These are phyloP conservation scores for Melipona quadrifasciata DNA, from an alignment of 1,140 invertebrate species.

Conservation along the genomic window DNA sequence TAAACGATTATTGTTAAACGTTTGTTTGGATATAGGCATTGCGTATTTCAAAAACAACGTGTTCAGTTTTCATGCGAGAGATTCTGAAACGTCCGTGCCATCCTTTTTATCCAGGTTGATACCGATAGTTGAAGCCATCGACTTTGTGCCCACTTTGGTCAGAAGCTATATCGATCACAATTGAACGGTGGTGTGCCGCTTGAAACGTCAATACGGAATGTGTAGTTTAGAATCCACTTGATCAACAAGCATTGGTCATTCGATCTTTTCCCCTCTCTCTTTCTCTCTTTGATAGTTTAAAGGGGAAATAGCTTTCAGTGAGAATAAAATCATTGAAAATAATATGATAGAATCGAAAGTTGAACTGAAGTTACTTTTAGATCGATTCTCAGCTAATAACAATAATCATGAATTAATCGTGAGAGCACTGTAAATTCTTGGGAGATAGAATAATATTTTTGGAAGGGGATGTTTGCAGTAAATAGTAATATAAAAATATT, in stretches of 20 bases:
- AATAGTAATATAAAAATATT: no score
- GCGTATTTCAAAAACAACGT: not conserved
- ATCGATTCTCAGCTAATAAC: no score
- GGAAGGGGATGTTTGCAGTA: no score
- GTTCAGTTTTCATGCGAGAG: not conserved
- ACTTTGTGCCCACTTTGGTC: not conserved
- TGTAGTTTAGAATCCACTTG: not conserved
- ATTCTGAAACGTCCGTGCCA: not conserved
- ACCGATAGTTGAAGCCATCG: not conserved
- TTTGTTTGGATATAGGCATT: not conserved
- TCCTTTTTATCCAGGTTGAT: not conserved
- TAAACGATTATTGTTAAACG: not conserved
- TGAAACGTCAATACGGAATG: slow-evolving; percentile 1
- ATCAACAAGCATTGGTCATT: not conserved
- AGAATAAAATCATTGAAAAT: no score
- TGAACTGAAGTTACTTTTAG: no score
- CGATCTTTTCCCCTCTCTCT: not conserved
- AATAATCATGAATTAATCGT: no score
- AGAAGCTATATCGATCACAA: not conserved
- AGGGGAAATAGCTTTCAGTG: not conserved
- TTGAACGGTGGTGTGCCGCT: not conserved
- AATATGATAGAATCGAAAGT: not conserved
- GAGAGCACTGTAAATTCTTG: no score
- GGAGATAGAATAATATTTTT: no score
- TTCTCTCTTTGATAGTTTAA: not conserved